These are phyloP conservation scores for Camelus bactrianus DNA, from an alignment of 2,113 vertebrate genomes.

Conservation along the genomic window DNA sequence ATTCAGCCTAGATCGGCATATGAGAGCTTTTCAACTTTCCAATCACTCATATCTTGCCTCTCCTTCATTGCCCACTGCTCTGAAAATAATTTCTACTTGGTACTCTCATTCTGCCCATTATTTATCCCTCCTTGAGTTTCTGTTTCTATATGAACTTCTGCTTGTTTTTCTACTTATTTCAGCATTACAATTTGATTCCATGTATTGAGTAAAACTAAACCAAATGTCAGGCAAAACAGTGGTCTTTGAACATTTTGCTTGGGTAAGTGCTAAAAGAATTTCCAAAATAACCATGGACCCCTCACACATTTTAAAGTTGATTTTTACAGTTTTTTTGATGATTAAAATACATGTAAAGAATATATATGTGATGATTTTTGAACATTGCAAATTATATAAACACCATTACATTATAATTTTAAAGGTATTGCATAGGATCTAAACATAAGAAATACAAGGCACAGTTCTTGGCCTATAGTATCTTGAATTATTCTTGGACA, in stretches of 20 bases:
- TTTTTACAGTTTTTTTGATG: not conserved
- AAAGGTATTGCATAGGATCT: not conserved
- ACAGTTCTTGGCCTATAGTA: not conserved
- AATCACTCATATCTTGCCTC: not conserved
- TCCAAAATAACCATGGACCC: not conserved
- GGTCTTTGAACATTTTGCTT: not conserved
- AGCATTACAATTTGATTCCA: constrained; percentile 7
- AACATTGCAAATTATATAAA: not conserved
- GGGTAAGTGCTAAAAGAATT: not conserved
- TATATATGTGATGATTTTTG: not conserved
- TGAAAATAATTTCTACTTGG: not conserved
- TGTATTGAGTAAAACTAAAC: not conserved
- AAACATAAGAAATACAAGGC: not conserved
- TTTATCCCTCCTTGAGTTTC: not conserved
- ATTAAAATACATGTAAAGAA: not conserved
- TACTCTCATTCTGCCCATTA: not conserved
- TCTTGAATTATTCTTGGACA: not conserved
- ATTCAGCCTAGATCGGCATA: not conserved
- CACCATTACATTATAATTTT: not conserved
- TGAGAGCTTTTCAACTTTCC: not conserved
- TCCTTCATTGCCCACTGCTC: not conserved
- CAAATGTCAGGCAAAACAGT: not conserved
- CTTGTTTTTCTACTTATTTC: not conserved
- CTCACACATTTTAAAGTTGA: not conserved
- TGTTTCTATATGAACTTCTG: not conserved